These are phyloP conservation scores for Microlaimidae sp. DNA, from an alignment of 2,888 invertebrate species.

Conservation along the genomic window DNA sequence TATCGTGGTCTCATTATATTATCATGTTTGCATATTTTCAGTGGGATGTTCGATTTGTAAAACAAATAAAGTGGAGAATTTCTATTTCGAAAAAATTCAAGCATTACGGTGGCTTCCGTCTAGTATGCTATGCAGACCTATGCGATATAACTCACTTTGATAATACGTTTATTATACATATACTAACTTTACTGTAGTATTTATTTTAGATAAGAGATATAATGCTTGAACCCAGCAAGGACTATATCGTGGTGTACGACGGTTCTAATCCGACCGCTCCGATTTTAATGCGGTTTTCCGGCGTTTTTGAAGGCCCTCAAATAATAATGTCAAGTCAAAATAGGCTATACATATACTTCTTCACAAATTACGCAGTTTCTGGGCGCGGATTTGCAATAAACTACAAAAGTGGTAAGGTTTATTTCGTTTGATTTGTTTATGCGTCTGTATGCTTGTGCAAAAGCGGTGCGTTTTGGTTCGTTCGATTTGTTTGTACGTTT, in stretches of 20 bases:
- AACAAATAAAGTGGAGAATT: too few species aligned
- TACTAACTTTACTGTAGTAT: not conserved
- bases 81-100: too few species aligned
- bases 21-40: too few species aligned
- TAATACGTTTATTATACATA: not conserved
- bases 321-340: slow-evolving; percentile 77
- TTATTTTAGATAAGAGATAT: slow-evolving; percentile 34
- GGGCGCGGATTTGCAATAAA: slow-evolving; percentile 75
- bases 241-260: slow-evolving; percentile 73
- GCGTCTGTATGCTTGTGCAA: too few species aligned
- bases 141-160: too few species aligned
- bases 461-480: too few species aligned
- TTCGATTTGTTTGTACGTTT: slow-evolving; percentile 5
- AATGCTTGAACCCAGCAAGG: slow-evolving; percentile 41
- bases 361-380: slow-evolving; percentile 56
- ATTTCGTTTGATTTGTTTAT: too few species aligned
- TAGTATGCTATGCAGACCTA: too few species aligned
- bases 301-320: slow-evolving; percentile 50
- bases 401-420: slow-evolving; percentile 51
- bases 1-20: too few species aligned
- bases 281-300: slow-evolving; percentile 63
- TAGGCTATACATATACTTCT: slow-evolving; percentile 72
- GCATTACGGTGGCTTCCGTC: too few species aligned
- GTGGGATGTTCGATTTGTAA: too few species aligned
- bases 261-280: slow-evolving; percentile 70